A percentile compares a stretch with the other conserved stretches of the same genome.
phyloP scores from a whole-genome alignment of 2,888 invertebrate species.

The Drosophila fulvimacula region DNA sequence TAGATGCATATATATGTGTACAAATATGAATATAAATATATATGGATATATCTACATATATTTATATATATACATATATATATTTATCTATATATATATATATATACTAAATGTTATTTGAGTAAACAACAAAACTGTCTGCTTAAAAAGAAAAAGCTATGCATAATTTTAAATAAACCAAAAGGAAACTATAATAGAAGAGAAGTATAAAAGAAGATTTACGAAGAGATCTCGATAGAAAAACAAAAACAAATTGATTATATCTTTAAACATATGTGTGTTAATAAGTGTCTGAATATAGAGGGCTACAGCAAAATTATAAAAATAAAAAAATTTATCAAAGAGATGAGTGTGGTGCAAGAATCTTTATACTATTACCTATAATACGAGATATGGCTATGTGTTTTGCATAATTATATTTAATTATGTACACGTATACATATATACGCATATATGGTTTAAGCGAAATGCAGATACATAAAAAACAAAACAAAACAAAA shows the following conservation, averaged over 20 bases:
- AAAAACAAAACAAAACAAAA: conserved; percentile 28
- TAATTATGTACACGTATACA: conserved; percentile 72
- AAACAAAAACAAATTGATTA: conserved; percentile 41
- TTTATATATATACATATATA: conserved; percentile 40
- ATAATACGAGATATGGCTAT: conserved; percentile 58
- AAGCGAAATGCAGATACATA: conserved; percentile 65
- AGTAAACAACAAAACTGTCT: conserved; percentile 64
- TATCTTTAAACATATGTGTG: conserved; percentile 59
- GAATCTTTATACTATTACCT: conserved; percentile 43
- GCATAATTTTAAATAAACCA: conserved; percentile 47
- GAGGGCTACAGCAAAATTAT: conserved; percentile 31
- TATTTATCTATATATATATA: conserved; percentile 44
- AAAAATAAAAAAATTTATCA: conserved; percentile 6
- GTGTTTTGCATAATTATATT: conserved; percentile 71
- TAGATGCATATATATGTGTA: conserved; percentile 33
- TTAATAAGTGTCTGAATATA: conserved; percentile 57
- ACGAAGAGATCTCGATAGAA: neutral
- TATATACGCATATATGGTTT: conserved; percentile 58
- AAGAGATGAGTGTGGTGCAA: conserved; percentile 17
- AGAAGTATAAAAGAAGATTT: conserved; percentile 32
- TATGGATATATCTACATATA: conserved; percentile 17
- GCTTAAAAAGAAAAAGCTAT: conserved; percentile 60
- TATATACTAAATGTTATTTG: conserved; percentile 74
- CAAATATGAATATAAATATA: conserved; percentile 1
- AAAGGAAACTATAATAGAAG: conserved; percentile 19